phyloP scores from a whole-genome alignment of 2,113 vertebrate species.

The Neotragus pygmaeus region DNA sequence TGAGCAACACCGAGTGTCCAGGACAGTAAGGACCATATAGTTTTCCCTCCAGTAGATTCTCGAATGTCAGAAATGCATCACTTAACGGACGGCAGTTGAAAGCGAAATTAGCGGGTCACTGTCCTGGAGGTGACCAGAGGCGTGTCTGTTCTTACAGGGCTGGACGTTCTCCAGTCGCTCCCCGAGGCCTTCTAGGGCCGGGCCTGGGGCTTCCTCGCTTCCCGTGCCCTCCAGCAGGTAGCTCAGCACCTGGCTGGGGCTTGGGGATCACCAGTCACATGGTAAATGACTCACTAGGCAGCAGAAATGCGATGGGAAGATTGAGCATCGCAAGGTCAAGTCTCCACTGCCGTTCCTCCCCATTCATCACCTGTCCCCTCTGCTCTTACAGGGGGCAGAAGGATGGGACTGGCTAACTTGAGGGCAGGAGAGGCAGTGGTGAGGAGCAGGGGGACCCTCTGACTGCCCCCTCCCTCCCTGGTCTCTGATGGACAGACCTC shows the following conservation, averaged over 20 bases:
- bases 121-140: neutral
- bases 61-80: neutral
- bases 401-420: neutral
- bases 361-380: neutral
- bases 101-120: neutral
- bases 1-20: neutral
- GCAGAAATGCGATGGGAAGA: neutral
- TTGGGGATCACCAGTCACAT: neutral
- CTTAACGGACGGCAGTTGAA: neutral
- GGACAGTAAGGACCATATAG: accelerated
- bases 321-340: accelerated
- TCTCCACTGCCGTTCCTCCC: neutral
- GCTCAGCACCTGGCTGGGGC: neutral
- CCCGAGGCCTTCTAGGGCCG: neutral
- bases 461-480: neutral
- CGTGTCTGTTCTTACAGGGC: neutral
- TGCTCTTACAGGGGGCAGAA: neutral
- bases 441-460: too few species aligned
- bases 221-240: neutral
- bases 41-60: neutral
- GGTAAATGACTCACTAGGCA: neutral
- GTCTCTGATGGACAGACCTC: neutral
- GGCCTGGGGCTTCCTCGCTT: neutral
- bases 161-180: neutral
- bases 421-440: neutral